Conservation (phyloP, 2,113 vertebrate species). For the Urocynchramus pylzowi region DNA sequence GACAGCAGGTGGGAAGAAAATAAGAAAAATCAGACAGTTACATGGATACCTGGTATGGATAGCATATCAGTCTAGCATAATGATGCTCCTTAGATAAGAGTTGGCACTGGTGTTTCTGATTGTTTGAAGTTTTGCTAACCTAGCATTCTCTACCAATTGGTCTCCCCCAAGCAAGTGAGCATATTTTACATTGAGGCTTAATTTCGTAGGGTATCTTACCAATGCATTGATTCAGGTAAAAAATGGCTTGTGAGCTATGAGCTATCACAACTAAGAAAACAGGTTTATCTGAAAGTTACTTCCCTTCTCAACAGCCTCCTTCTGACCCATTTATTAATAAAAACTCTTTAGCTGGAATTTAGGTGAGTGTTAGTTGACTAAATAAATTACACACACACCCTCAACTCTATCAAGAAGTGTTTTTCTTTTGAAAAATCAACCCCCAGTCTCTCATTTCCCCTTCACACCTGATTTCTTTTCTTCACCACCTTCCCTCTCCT, state of each 20-base stretch:
- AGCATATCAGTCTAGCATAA: rapidly evolving
- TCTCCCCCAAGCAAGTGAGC: background rate
- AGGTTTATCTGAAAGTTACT: background rate
- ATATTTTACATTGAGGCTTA: background rate
- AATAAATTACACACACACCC: background rate
- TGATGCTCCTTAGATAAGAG: background rate
- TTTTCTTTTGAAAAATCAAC: background rate
- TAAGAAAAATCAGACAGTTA: background rate
- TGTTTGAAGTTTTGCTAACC: background rate
- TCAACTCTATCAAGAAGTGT: background rate
- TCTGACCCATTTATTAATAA: background rate
- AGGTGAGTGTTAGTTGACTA: background rate
- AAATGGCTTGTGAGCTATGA: background rate
- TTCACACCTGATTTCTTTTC: slow-evolving; percentile 74
- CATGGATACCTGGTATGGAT: rapidly evolving
- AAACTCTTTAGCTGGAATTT: background rate
- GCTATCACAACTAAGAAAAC: background rate
- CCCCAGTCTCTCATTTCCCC: background rate
- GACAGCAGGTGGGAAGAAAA: background rate
- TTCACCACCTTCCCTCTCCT: slow-evolving; percentile 68
- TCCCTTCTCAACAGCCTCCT: background rate
- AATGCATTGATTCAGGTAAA: background rate
- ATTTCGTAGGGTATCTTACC: background rate
- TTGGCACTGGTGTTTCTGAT: background rate
- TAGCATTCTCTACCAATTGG: background rate